Percentiles rank a stretch among this genome's conserved stretches.
Evolutionary conservation across 2,888 invertebrate genomes (phyloP).

Genomic region (Ceraclea dissimilis): DNA sequence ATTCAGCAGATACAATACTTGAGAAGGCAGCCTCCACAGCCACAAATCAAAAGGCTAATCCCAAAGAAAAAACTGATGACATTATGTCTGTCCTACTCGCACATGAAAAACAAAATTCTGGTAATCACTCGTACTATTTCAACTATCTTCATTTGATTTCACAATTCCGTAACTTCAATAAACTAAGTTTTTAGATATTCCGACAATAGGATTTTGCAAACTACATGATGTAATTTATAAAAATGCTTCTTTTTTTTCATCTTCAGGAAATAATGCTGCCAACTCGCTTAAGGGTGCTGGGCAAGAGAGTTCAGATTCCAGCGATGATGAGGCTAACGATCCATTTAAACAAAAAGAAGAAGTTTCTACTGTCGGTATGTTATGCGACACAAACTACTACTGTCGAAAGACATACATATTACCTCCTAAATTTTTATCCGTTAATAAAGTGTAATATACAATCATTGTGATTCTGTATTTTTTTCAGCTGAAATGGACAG

Average conservation of each 20-base stretch:
- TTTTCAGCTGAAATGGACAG: conserved; percentile 59
- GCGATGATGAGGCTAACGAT: conserved; percentile 63
- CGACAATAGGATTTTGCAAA: too few species aligned
- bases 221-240: too few species aligned
- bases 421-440: not conserved
- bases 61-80: conserved; percentile 68
- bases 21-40: conserved; percentile 51
- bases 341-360: conserved; percentile 57
- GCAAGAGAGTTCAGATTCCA: conserved; percentile 62
- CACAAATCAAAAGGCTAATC: conserved; percentile 34
- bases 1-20: conserved; percentile 46
- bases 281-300: conserved; percentile 53
- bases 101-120: conserved; percentile 70
- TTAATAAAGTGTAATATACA: too few species aligned
- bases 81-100: conserved; percentile 88
- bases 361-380: conserved; percentile 55
- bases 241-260: not conserved
- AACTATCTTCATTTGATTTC: not conserved
- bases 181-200: too few species aligned
- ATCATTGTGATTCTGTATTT: not conserved
- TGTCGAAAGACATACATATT: not conserved
- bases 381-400: not conserved
- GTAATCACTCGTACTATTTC: conserved; percentile 28
- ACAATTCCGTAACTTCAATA: too few species aligned
- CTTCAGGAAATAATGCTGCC: conserved; percentile 42